phyloP scores from a whole-genome alignment of 2,797 vertebrate species.

The Pseudomugil gertrudae region DNA sequence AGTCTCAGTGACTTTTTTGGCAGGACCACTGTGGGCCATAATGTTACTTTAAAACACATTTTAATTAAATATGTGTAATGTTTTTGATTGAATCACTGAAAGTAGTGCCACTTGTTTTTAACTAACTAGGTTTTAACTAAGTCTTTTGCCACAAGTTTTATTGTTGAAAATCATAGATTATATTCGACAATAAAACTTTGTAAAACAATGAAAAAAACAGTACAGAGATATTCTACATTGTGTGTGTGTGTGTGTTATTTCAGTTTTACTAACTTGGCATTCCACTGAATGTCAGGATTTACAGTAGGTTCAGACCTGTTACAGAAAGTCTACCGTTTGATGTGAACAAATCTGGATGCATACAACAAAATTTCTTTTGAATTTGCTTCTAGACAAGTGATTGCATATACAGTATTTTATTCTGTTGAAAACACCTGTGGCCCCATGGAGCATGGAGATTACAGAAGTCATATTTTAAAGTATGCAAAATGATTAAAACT shows the following conservation, averaged over 20 bases:
- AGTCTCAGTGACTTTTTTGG: conserved; percentile 15
- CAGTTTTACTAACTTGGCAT: too few relatives aligned
- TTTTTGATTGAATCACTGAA: neutral
- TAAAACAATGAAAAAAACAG: too few relatives aligned
- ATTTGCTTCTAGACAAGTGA: neutral
- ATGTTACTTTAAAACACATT: conserved; percentile 2
- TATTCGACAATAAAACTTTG: too few relatives aligned
- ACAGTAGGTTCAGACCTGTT: too few relatives aligned
- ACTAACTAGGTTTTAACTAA: too few relatives aligned
- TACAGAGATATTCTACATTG: too few relatives aligned
- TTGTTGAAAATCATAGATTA: too few relatives aligned
- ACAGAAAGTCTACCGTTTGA: neutral
- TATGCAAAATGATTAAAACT: neutral
- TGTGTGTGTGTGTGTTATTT: too few relatives aligned
- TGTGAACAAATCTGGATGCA: neutral
- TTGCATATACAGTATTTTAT: neutral
- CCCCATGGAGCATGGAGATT: neutral
- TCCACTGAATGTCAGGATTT: too few relatives aligned
- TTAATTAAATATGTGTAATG: neutral
- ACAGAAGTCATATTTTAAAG: neutral
- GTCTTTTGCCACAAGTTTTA: too few relatives aligned
- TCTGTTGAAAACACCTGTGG: neutral
- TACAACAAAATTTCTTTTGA: neutral
- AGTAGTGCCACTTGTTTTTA: too few relatives aligned
- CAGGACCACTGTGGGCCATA: conserved; percentile 9